phyloP scores from a whole-genome alignment of 53 echinoderm and acorn worm genomes.

The Stichopus horrens region DNA sequence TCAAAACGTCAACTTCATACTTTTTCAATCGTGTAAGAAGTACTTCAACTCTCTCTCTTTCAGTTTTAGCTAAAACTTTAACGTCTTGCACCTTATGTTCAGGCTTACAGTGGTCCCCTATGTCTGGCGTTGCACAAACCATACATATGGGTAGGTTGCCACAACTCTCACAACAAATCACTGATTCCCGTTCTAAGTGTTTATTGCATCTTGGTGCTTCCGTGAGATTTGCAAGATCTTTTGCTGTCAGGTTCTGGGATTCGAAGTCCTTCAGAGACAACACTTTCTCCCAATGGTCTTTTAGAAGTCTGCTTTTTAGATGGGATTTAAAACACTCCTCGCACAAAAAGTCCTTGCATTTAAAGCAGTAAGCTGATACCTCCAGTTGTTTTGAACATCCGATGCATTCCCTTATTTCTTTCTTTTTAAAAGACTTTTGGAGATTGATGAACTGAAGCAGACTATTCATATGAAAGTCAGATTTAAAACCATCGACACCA shows the following conservation, averaged over 20 bases:
- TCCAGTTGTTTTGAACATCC: neutral
- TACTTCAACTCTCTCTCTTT: neutral
- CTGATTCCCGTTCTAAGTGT: neutral
- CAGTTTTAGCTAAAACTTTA: neutral
- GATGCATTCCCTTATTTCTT: neutral
- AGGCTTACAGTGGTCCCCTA: too few species aligned
- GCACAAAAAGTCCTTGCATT: neutral
- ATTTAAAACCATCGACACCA: neutral
- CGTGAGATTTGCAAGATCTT: neutral
- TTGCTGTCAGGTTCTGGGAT: neutral
- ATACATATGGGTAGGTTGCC: slow-evolving; percentile 8
- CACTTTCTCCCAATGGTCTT: neutral
- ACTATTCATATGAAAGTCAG: slow-evolving; percentile 12
- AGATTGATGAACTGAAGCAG: neutral
- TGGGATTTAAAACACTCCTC: neutral
- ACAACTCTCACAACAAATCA: neutral
- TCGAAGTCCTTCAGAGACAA: neutral
- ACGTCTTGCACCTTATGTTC: neutral
- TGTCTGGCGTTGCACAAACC: neutral
- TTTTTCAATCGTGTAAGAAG: neutral
- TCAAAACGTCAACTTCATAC: neutral
- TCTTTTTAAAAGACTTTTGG: neutral
- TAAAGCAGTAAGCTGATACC: neutral
- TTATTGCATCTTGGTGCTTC: neutral
- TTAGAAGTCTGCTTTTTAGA: neutral